Conservation (phyloP, 2,113 vertebrate genomes). For the Salminus brasiliensis region DNA sequence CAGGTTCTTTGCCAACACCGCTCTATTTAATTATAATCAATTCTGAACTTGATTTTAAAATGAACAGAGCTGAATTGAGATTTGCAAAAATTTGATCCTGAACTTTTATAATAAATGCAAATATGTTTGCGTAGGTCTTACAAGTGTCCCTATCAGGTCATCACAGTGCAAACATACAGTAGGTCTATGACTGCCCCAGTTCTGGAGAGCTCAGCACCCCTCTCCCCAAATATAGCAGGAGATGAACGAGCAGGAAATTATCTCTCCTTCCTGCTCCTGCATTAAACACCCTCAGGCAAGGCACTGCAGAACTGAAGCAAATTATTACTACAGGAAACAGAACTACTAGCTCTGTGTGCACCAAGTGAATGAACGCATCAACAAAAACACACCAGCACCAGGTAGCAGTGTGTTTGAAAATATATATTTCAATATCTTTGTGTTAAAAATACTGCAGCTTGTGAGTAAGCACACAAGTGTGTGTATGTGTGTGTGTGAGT, state of each 20-base stretch:
- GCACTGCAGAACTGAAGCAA: not conserved
- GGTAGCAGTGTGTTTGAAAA: not conserved
- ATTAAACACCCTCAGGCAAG: not conserved
- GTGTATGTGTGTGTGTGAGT: not conserved
- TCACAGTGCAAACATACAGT: not conserved
- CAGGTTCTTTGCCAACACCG: no score
- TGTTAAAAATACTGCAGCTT: not conserved
- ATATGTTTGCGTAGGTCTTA: no score
- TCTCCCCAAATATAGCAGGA: constrained; percentile 17
- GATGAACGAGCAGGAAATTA: constrained; percentile 20
- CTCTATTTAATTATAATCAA: no score
- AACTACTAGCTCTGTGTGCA: not conserved
- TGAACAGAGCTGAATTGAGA: no score
- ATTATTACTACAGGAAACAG: constrained; percentile 24
- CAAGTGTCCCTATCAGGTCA: no score
- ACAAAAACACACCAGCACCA: not conserved
- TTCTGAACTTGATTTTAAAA: no score
- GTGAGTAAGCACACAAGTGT: not conserved
- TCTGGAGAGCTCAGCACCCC: not conserved
- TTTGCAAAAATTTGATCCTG: no score
- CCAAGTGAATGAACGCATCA: not conserved
- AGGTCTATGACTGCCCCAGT: not conserved
- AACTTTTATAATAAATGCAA: no score
- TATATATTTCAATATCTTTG: not conserved
- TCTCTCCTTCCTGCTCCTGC: not conserved